Conservation (phyloP, 2,797 vertebrate genomes). For the Macropus fuliginosus region DNA sequence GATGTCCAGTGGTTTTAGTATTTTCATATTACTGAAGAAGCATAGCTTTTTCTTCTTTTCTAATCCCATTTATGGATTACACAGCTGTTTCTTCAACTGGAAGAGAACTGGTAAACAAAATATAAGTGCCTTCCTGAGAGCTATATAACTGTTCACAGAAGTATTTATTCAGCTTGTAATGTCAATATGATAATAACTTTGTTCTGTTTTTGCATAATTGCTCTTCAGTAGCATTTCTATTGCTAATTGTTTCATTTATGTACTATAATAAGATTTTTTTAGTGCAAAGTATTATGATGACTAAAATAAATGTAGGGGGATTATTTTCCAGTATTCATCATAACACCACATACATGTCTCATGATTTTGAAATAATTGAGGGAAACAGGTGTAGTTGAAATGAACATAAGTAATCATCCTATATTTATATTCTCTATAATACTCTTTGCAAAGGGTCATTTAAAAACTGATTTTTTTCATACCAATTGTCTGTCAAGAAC, state of each 20-base stretch:
- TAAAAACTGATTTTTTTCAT: conserved; percentile 50
- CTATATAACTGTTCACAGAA: conserved; percentile 41
- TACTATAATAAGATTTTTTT: conserved; percentile 40
- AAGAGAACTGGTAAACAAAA: conserved; percentile 65
- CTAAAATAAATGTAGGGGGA: conserved; percentile 56
- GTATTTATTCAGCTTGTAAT: conserved; percentile 65
- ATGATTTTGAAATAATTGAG: conserved; percentile 64
- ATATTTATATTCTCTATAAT: conserved; percentile 52
- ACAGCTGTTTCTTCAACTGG: conserved; percentile 59
- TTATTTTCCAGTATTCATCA: conserved; percentile 52
- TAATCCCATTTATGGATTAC: conserved; percentile 24
- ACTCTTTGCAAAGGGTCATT: conserved; percentile 61
- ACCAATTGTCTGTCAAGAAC: conserved; percentile 51
- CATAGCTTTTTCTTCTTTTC: conserved; percentile 25
- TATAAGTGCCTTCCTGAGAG: conserved; percentile 49
- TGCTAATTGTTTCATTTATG: conserved; percentile 67
- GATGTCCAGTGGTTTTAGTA: conserved; percentile 9
- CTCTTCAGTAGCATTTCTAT: conserved; percentile 43
- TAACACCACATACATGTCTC: conserved; percentile 44
- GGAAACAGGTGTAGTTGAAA: conserved; percentile 61
- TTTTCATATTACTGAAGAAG: conserved; percentile 38
- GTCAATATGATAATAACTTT: conserved; percentile 52
- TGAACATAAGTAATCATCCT: conserved; percentile 44
- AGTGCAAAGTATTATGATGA: conserved; percentile 57
- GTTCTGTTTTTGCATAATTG: conserved; percentile 65